Evolutionary conservation across 2,888 invertebrate species (phyloP).

Genomic region (Dasypogon diadema): DNA sequence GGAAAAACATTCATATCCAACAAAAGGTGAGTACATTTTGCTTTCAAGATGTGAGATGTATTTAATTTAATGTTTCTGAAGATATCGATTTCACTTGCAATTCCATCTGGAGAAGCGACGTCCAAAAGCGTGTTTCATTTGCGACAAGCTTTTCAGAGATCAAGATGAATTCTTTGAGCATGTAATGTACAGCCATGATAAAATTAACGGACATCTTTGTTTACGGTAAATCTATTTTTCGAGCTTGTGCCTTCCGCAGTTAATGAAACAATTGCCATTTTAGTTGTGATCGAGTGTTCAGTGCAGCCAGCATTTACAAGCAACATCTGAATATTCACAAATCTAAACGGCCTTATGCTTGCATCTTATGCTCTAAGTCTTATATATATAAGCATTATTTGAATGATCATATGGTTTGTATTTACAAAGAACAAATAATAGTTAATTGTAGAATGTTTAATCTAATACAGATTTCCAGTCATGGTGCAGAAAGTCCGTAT

Average conservation of each 20-base stretch:
- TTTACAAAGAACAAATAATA: too few species aligned
- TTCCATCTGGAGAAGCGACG: constrained; percentile 64
- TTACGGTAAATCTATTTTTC: constrained; percentile 56
- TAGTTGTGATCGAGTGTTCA: constrained; percentile 65
- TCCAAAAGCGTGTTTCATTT: constrained; percentile 65
- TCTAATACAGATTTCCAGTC: neutral
- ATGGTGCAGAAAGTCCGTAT: constrained; percentile 47
- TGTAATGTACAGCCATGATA: constrained; percentile 63
- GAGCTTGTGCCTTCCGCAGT: neutral
- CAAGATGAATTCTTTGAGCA: constrained; percentile 66
- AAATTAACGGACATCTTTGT: constrained; percentile 60
- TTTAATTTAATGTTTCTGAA: constrained; percentile 51
- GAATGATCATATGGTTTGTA: constrained; percentile 53
- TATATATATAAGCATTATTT: constrained; percentile 56
- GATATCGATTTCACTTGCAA: constrained; percentile 66
- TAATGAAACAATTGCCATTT: neutral
- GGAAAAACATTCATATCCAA: constrained; percentile 63
- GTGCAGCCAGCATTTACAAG: constrained; percentile 56
- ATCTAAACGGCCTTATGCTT: constrained; percentile 57
- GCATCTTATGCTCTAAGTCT: constrained; percentile 58
- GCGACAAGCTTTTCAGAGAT: constrained; percentile 61
- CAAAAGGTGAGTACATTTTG: constrained; percentile 61
- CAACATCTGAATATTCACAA: constrained; percentile 59
- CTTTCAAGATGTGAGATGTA: neutral
- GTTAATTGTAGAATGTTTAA: too few species aligned